Evolutionary conservation across 2,888 invertebrate species (phyloP).

Genomic region (Caenorhabditis angaria): DNA sequence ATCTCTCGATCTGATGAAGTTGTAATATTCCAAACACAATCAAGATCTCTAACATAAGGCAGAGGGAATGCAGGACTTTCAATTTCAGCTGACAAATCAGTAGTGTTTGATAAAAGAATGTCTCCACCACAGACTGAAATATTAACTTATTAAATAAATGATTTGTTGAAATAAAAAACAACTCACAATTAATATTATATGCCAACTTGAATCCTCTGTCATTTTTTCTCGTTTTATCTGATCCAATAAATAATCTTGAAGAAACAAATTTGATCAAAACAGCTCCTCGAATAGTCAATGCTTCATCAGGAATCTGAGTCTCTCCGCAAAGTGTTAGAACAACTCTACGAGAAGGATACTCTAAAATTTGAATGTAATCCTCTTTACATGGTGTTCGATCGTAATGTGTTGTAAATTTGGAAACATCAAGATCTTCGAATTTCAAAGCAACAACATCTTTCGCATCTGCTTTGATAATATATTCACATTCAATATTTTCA

Average conservation of each 20-base stretch:
- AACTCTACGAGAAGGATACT: conserved; percentile 42
- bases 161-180: not conserved
- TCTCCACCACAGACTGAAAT: conserved; percentile 64
- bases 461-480: conserved; percentile 47
- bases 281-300: conserved; percentile 60
- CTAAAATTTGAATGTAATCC: conserved; percentile 65
- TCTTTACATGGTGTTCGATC: conserved; percentile 40
- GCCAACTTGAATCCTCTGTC: conserved; percentile 64
- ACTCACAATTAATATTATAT: conserved; percentile 59
- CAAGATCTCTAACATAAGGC: conserved; percentile 63
- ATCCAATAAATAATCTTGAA: conserved; percentile 31
- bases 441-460: conserved; percentile 29
- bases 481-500: conserved; percentile 56
- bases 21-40: conserved; percentile 70
- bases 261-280: conserved; percentile 61
- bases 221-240: conserved; percentile 13
- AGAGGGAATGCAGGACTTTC: conserved; percentile 67
- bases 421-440: conserved; percentile 36
- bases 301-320: conserved; percentile 23
- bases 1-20: conserved; percentile 57
- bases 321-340: conserved; percentile 54
- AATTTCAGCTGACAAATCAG: conserved; percentile 18
- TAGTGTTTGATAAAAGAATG: conserved; percentile 48
- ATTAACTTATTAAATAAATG: not conserved
- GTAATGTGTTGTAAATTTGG: conserved; percentile 13